These are phyloP conservation scores for Smittia sp. DNA, from an alignment of 2,888 invertebrate species.

Conservation along the genomic window DNA sequence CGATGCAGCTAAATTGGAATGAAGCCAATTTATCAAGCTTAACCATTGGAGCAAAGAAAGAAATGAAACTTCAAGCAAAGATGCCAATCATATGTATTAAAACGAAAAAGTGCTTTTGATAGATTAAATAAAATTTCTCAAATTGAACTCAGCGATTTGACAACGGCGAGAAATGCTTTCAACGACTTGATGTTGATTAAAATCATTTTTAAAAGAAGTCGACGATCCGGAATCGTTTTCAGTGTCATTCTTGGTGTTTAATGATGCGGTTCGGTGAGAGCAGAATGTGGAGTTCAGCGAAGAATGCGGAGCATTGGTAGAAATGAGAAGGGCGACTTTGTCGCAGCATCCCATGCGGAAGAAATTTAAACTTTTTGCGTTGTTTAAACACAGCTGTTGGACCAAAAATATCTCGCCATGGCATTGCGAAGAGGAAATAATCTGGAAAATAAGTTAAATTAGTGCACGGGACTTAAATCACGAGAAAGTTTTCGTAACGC, in stretches of 20 bases:
- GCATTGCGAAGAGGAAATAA: neutral
- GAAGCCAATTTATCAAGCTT: slow-evolving; percentile 26
- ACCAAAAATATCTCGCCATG: neutral
- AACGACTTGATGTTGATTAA: too few species aligned
- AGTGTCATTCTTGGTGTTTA: too few species aligned
- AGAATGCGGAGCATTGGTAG: too few species aligned
- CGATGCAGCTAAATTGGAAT: slow-evolving; percentile 15
- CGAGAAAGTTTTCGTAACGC: neutral
- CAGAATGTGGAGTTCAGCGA: too few species aligned
- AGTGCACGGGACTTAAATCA: slow-evolving; percentile 20
- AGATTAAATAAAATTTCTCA: slow-evolving; percentile 3
- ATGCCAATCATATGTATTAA: slow-evolving; percentile 19
- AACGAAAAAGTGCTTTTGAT: neutral
- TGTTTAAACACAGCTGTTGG: slow-evolving; percentile 30
- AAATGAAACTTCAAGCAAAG: neutral
- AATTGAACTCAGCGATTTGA: too few species aligned
- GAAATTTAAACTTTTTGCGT: neutral
- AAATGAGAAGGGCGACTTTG: too few species aligned
- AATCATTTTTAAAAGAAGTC: too few species aligned
- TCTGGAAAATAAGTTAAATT: slow-evolving; percentile 18
- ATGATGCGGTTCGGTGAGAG: too few species aligned
- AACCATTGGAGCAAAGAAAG: neutral
- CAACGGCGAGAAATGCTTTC: too few species aligned
- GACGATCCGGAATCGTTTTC: too few species aligned
- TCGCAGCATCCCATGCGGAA: too few species aligned